Evolutionary conservation across 2,797 vertebrate genomes (phyloP).

Genomic region (Alosa sapidissima): DNA sequence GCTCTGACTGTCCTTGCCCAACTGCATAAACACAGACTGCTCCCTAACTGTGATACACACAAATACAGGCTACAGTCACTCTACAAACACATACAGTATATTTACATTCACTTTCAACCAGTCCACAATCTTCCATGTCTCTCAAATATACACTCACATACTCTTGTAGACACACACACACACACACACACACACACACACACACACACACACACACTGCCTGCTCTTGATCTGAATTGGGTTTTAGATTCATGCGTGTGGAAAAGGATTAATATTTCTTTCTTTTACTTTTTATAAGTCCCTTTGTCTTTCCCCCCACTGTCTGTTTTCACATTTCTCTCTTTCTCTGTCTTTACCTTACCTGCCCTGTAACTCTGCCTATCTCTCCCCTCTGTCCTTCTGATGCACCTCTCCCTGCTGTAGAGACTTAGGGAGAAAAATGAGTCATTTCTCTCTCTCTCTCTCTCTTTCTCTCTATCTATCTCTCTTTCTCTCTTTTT

Average conservation of each 20-base stretch:
- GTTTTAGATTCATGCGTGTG: neutral
- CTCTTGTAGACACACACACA: neutral
- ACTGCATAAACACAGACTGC: constrained; percentile 6
- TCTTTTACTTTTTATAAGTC: neutral
- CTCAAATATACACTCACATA: neutral
- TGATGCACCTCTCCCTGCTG: too few relatives aligned
- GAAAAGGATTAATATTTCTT: neutral
- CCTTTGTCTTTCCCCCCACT: neutral
- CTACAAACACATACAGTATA: neutral
- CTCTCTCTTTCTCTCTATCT: constrained; percentile 11
- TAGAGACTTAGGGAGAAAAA: too few relatives aligned
- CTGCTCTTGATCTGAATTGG: neutral
- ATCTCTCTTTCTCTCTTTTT: neutral
- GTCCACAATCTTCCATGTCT: neutral
- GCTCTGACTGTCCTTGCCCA: neutral
- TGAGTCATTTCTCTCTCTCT: constrained; percentile 45
- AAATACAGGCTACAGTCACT: neutral
- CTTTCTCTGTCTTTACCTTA: too few relatives aligned
- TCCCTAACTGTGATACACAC: neutral
- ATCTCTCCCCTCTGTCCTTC: neutral
- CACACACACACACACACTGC: constrained; percentile 7
- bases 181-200: neutral
- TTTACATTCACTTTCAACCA: neutral
- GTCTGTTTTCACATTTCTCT: too few relatives aligned
- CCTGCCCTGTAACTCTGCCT: too few relatives aligned